Base-by-base conservation (phyloP, 1,140 invertebrate species). In the Atta cephalotes region DNA sequence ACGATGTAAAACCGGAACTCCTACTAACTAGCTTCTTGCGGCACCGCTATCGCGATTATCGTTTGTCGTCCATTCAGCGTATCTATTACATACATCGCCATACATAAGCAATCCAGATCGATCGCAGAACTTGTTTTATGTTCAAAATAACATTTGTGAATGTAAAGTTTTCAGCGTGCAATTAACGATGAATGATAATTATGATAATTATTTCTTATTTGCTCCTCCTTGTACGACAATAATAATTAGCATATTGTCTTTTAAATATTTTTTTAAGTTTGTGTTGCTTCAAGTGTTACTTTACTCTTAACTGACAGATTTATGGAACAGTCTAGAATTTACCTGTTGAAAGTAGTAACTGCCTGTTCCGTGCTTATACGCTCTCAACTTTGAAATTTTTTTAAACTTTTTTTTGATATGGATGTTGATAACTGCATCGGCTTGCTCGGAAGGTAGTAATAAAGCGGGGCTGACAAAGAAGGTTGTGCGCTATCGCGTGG, bases 391-490 rank as follows among this genome's bases (percentile, higher is more conserved):
- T 49, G 49, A n/a, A 31, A n/a, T 25, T 35, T 74, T 53, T 56
- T 74, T 31, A 5, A 45, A 35, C 28, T 74, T 84, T 62, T 49
- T 25, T 21, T 28, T 2, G 53, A 74, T 72, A 45, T n/a, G 35
- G 66, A 72, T 21, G 25, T 14, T 49, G 80, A 82, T 82, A 82
- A 60, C 53, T 71, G 21, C 51, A 58, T 81, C 51, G 56, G 68
- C 68, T 49, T 25, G 35, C 56, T 35, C 25, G 80, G 80, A 49
- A 62, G 80, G 70, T 56, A 60, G 53, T 85, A 86, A 89, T 89
- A 91, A 91, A 91, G 85, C 68, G 45, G 53, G 28, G 51, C 60
- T 79, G 81, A 66, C 82, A 79, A 87, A 86, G 90, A 91, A 85
- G 78, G n/a, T 74, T 78, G 78, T 2, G 65, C 84, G 58, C 71